Percentiles rank a stretch among this genome's conserved stretches.
These are phyloP conservation scores for Lydus trimaculatus DNA, from an alignment of 2,888 invertebrate genomes.

Conservation along the genomic window DNA sequence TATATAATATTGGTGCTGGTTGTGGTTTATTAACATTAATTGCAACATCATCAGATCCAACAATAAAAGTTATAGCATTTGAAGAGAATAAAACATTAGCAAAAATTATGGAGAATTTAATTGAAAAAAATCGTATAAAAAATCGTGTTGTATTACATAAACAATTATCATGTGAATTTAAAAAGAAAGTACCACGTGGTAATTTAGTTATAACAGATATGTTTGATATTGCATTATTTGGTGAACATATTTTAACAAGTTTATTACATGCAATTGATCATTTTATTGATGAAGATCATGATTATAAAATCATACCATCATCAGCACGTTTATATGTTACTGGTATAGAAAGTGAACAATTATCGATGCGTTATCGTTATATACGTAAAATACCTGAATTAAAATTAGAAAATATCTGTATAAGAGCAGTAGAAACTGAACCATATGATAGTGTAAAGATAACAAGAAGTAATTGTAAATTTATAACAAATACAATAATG, in stretches of 20 bases:
- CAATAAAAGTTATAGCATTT: conserved; percentile 69
- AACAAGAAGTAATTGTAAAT: conserved; percentile 63
- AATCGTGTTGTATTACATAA: conserved; percentile 63
- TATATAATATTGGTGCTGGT: conserved; percentile 81
- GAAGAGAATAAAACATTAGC: conserved; percentile 70
- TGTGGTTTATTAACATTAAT: conserved; percentile 78
- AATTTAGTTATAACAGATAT: conserved; percentile 77
- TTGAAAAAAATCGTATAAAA: conserved; percentile 63
- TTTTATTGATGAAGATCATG: conserved; percentile 60
- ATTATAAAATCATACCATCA: conserved; percentile 67
- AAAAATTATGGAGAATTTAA: conserved; percentile 61
- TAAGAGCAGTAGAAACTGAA: conserved; percentile 60
- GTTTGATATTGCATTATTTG: conserved; percentile 82
- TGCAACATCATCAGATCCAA: conserved; percentile 60
- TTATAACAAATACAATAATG: conserved; percentile 66
- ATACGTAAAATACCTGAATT: conserved; percentile 31
- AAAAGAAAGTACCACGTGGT: conserved; percentile 45
- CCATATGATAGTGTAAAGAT: conserved; percentile 78
- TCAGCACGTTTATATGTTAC: conserved; percentile 70
- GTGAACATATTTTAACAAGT: conserved; percentile 74
- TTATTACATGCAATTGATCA: conserved; percentile 74
- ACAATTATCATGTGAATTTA: conserved; percentile 65
- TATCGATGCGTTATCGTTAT: conserved; percentile 59
- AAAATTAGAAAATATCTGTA: conserved; percentile 52
- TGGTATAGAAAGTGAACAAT: conserved; percentile 66